phyloP scores from a whole-genome alignment of 2,888 invertebrate genomes.

The Tetragnatha montana region DNA sequence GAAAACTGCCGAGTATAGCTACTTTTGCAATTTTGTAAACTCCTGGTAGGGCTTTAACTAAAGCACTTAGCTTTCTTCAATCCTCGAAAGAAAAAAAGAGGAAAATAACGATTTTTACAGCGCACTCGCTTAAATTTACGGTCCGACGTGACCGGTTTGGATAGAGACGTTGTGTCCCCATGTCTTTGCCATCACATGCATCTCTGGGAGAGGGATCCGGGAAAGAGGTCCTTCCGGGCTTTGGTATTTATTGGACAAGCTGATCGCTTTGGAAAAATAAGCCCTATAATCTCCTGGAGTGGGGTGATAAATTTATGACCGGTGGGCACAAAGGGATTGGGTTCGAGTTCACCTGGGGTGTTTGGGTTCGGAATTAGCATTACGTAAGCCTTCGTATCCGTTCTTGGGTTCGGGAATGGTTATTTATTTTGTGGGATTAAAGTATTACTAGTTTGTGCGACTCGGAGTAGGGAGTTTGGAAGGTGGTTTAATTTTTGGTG shows the following conservation, averaged over 20 bases:
- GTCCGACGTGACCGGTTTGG: conserved; percentile 36
- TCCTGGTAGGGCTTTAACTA: too few relatives aligned
- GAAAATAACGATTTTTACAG: not conserved
- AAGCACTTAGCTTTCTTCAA: too few relatives aligned
- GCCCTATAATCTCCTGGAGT: conserved; percentile 20
- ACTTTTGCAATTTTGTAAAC: too few relatives aligned
- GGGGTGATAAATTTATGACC: conserved; percentile 30
- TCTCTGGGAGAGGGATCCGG: conserved; percentile 14
- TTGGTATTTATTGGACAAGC: conserved; percentile 34
- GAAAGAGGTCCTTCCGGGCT: not conserved
- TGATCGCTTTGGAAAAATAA: conserved; percentile 29
- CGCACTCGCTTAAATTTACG: conserved; percentile 29
- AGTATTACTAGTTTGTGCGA: not conserved
- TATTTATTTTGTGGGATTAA: not conserved
- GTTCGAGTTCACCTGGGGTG: not conserved
- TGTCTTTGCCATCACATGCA: conserved; percentile 6
- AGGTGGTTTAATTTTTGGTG: not conserved
- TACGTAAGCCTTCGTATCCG: not conserved
- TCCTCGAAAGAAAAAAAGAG: too few relatives aligned
- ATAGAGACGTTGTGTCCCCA: conserved; percentile 8
- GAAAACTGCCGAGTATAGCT: too few relatives aligned
- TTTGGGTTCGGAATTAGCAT: not conserved
- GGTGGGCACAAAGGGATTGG: conserved; percentile 6
- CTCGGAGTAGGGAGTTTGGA: not conserved
- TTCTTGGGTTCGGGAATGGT: not conserved